Percentiles rank a stretch among this genome's conserved stretches.
Evolutionary conservation across 64 coral and sea anemone species (phyloP).

Genomic region (Dendrophyllia cribrosa): DNA sequence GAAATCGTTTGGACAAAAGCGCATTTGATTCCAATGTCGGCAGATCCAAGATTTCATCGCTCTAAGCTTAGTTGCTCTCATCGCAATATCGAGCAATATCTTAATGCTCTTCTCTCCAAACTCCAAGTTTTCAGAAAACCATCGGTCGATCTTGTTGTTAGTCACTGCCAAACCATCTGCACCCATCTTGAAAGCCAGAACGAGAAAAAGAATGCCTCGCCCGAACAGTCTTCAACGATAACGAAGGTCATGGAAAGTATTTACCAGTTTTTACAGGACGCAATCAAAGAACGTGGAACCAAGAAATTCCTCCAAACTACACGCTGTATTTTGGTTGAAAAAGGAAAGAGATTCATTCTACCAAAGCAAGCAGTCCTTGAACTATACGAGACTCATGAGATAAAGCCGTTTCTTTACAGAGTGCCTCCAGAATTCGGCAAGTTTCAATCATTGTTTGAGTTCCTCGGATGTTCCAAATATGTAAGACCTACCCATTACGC

Average conservation of each 20-base stretch:
- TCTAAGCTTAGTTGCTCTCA: not conserved
- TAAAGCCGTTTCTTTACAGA: not conserved
- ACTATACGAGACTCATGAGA: slow-evolving; percentile 3
- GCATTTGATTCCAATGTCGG: not conserved
- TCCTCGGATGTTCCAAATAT: not conserved
- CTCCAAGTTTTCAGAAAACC: not conserved
- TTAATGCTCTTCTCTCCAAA: not conserved
- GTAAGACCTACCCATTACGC: not conserved
- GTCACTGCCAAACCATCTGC: slow-evolving; percentile 1
- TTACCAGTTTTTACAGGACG: slow-evolving; percentile 11
- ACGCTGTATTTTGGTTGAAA: slow-evolving; percentile 39
- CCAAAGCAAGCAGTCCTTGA: not conserved
- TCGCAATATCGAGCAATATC: not conserved
- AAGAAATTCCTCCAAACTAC: slow-evolving; percentile 13
- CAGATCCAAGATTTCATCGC: not conserved
- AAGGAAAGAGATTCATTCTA: not conserved
- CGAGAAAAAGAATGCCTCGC: not conserved
- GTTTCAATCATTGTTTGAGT: not conserved
- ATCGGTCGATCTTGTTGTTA: not conserved
- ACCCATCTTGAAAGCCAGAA: not conserved
- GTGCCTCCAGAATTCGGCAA: slow-evolving; percentile 19
- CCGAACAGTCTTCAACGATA: not conserved
- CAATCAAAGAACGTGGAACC: not conserved
- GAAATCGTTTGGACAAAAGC: not conserved
- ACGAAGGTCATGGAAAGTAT: slow-evolving; percentile 6